phyloP scores from a whole-genome alignment of 1,140 invertebrate genomes.

The Calephelis virginiensis region DNA sequence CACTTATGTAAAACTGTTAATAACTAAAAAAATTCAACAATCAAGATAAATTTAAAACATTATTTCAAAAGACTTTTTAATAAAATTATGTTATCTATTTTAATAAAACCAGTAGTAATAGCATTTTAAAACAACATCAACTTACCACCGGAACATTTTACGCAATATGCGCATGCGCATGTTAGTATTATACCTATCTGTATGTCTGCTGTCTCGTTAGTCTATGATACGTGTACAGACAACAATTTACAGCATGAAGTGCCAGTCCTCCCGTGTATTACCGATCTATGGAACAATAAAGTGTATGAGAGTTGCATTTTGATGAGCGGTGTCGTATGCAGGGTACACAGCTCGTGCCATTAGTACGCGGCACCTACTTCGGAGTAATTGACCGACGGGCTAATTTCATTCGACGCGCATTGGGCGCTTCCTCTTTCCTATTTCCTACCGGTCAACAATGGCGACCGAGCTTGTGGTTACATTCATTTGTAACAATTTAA shows the following conservation, averaged over 20 bases:
- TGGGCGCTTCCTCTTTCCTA: conserved; percentile 74
- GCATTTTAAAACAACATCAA: no score
- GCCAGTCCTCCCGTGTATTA: conserved; percentile 75
- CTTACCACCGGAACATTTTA: no score
- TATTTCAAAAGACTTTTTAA: no score
- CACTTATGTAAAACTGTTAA: no score
- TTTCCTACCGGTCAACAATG: conserved; percentile 70
- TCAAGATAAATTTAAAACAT: no score
- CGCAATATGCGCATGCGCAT: no score
- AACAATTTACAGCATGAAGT: conserved; percentile 74
- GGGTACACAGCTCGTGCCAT: conserved; percentile 60
- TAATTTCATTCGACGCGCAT: conserved; percentile 75
- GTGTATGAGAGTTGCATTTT: conserved; percentile 59
- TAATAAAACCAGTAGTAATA: no score
- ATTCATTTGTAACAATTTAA: background rate
- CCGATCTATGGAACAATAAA: conserved; percentile 76
- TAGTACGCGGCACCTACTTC: conserved; percentile 59
- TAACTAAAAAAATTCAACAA: no score
- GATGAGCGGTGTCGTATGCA: conserved; percentile 66
- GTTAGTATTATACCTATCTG: background rate
- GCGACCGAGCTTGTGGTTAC: background rate
- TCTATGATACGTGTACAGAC: conserved; percentile 69
- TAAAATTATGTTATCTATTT: no score
- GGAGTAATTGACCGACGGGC: conserved; percentile 74
- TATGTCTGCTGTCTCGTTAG: conserved; percentile 26